Percentiles rank a stretch among this genome's conserved stretches.
These are phyloP conservation scores for Corella eumyota DNA, from an alignment of 23 tunicate genomes.

Conservation along the genomic window DNA sequence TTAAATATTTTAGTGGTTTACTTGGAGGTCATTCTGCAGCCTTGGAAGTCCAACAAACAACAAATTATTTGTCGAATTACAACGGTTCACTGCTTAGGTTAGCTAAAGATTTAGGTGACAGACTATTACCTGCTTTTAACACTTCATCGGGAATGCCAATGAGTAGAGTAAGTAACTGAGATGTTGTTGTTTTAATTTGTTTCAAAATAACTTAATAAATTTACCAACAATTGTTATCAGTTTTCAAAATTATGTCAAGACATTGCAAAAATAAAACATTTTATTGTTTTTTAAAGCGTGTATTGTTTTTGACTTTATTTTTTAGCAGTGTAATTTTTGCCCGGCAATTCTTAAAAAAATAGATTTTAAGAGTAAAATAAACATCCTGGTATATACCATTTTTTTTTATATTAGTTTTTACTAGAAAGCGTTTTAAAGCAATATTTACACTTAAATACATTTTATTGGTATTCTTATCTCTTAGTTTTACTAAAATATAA, in stretches of 20 bases:
- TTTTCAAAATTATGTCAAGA: background rate
- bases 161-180: slow-evolving; percentile 44
- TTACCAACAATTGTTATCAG: background rate
- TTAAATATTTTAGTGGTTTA: slow-evolving; percentile 78
- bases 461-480: too few species aligned
- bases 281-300: background rate
- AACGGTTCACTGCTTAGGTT: slow-evolving; percentile 45
- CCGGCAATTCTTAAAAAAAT: too few species aligned
- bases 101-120: slow-evolving; percentile 78
- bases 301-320: too few species aligned
- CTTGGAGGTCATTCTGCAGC: slow-evolving; percentile 93
- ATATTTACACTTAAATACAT: too few species aligned
- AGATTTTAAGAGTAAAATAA: too few species aligned
- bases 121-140: slow-evolving; percentile 87
- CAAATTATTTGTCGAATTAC: slow-evolving; percentile 55
- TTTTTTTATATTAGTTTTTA: too few species aligned
- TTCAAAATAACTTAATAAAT: background rate
- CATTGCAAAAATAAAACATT: background rate
- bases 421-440: too few species aligned
- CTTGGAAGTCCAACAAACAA: slow-evolving; percentile 49
- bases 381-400: too few species aligned
- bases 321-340: too few species aligned
- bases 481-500: too few species aligned
- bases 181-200: background rate
- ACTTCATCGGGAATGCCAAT: slow-evolving; percentile 89